Percentiles rank a stretch among this genome's conserved stretches.
Evolutionary conservation across 1,140 invertebrate species (phyloP).

Genomic region (Pemphigus obesinymphae): DNA sequence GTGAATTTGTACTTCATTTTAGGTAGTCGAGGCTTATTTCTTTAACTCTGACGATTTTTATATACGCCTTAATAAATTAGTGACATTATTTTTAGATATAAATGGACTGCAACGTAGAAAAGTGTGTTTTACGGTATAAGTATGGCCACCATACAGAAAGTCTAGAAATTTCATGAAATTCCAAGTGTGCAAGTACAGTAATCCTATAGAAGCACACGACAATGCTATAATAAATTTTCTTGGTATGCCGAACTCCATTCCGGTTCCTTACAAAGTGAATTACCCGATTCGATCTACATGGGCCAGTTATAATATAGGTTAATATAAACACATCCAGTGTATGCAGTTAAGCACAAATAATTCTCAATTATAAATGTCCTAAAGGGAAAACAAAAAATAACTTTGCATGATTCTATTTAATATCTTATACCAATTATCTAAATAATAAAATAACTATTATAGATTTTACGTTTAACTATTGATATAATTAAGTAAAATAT

Average conservation of each 20-base stretch:
- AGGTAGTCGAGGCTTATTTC: conserved; percentile 46
- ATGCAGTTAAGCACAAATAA: conserved; percentile 66
- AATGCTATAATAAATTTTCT: conserved; percentile 58
- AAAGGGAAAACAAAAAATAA: no score
- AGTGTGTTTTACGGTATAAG: neutral
- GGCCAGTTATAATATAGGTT: conserved; percentile 70
- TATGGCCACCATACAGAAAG: conserved; percentile 8
- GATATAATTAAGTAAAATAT: no score
- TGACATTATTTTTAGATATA: conserved; percentile 44
- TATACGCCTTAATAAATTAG: conserved; percentile 41
- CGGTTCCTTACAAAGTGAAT: conserved; percentile 62
- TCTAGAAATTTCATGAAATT: conserved; percentile 55
- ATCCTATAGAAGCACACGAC: conserved; percentile 61
- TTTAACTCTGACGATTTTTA: conserved; percentile 44
- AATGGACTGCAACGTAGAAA: neutral
- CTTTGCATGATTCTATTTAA: no score
- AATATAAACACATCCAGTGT: conserved; percentile 65
- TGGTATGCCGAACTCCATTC: conserved; percentile 58
- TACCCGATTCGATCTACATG: conserved; percentile 85
- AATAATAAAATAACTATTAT: no score
- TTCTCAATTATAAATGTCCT: conserved; percentile 63
- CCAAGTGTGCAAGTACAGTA: conserved; percentile 53
- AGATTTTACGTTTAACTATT: no score
- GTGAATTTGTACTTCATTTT: neutral
- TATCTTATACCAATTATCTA: no score